Evolutionary conservation across 2,113 vertebrate species (phyloP), one percentile per base, ranked within the genome.

Genomic region (Thunnus thynnus): DNA sequence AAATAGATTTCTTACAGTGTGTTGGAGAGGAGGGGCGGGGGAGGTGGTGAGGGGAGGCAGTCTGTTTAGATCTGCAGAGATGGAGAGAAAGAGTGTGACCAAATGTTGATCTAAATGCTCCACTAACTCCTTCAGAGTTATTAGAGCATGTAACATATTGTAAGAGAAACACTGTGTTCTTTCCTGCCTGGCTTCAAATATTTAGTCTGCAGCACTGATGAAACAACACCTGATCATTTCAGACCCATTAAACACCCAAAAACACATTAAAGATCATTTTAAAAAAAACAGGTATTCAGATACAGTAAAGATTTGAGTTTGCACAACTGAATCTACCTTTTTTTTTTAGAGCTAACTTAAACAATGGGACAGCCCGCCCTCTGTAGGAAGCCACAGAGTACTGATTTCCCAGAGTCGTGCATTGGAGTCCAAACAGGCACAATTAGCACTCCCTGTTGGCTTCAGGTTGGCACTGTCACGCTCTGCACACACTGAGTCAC

Each of bases 401-500:
- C 32, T 79, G 41, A 66, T 80, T 78, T 82, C 20, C 60, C 87
- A 84, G 57, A 84, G 25, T 87, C 57, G 64, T 55, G 61, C 68
- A 68, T n/a, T 51, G 16, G 52, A 69, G 64, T 83, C 60, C 65
- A 83, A 83, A 76, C 11, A 89, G 74, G 89, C 85, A 90, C 70
- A 78, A 84, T 87, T 87, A 90, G 68, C 67, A 62, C 79, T 84
- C 52, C 69, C 60, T 72, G 64, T 75, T 68, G 73, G 83, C 56
- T 86, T 57, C 78, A 85, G 72, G 75, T 84, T 89, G 82, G 84
- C 64, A 57, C 73, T 13, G 83, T 9, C 84, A 60, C 85, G 66
- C 74, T 62, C 62, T 71, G 82, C 79, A 65, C 61, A 74, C 63
- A 62, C 75, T 82, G 84, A 88, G 78, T 87, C 88, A 91, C 80